A percentile compares a stretch with the other conserved stretches of the same genome.
Evolutionary conservation across 2,888 invertebrate species (phyloP).

Genomic region (Aphidoletes aphidimyza): DNA sequence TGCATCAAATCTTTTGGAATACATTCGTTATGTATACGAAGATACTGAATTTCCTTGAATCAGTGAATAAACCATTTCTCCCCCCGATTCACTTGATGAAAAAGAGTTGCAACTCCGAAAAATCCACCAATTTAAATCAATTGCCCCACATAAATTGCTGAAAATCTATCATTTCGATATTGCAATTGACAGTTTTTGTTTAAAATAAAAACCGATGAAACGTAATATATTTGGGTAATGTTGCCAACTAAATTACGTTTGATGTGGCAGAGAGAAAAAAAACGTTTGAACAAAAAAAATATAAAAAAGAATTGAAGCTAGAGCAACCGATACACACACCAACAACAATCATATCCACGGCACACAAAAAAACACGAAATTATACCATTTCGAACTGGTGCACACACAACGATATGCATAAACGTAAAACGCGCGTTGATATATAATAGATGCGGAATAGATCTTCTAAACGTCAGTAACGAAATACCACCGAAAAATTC

Average conservation of each 20-base stretch:
- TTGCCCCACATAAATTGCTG: background rate
- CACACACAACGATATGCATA: slow-evolving; percentile 50
- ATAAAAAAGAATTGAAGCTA: background rate
- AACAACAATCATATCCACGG: background rate
- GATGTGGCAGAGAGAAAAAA: no score
- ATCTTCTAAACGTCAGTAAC: slow-evolving; percentile 24
- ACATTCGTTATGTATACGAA: background rate
- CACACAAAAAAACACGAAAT: slow-evolving; percentile 9
- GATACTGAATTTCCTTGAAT: background rate
- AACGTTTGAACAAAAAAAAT: no score
- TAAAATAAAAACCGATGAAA: no score
- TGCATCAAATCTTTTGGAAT: slow-evolving; percentile 12
- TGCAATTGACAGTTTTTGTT: no score
- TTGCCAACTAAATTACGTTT: no score
- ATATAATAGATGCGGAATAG: slow-evolving; percentile 45
- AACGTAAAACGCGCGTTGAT: background rate
- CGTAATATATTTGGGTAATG: no score
- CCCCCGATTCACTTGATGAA: no score
- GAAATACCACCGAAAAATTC: slow-evolving; percentile 30
- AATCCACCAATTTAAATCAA: background rate
- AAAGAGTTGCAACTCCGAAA: background rate
- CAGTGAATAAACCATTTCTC: no score
- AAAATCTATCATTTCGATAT: background rate
- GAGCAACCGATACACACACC: background rate
- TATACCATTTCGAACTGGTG: slow-evolving; percentile 15